A percentile compares a stretch with the other conserved stretches of the same genome.
Evolutionary conservation across 1,140 invertebrate species (phyloP).

Genomic region (Drosophila seguyi): DNA sequence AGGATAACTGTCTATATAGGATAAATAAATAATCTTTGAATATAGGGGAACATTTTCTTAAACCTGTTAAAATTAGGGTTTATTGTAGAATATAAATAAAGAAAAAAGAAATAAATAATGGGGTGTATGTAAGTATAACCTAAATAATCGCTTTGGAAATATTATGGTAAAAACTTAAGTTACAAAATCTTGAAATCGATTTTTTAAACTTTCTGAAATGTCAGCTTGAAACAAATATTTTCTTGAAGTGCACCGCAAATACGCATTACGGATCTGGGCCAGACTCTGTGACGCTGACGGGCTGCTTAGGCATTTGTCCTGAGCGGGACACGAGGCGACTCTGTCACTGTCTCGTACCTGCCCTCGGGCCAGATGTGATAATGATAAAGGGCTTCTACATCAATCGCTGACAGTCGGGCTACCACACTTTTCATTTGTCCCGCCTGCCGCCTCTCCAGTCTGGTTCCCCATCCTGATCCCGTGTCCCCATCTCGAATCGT

Average conservation of each 20-base stretch:
- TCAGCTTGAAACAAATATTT: neutral
- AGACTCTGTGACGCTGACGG: constrained; percentile 76
- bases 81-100: too few relatives aligned
- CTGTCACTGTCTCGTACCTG: constrained; percentile 63
- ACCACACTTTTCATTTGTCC: constrained; percentile 80
- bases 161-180: too few relatives aligned
- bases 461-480: constrained; percentile 10
- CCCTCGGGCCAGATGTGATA: constrained; percentile 80
- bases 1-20: too few relatives aligned
- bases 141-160: too few relatives aligned
- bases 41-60: too few relatives aligned
- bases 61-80: too few relatives aligned
- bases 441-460: constrained; percentile 17
- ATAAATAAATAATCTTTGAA: too few relatives aligned
- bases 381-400: constrained; percentile 84
- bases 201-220: neutral
- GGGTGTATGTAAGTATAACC: too few relatives aligned
- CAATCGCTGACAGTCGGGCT: constrained; percentile 84
- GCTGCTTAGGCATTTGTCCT: constrained; percentile 82
- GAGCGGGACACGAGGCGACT: constrained; percentile 58
- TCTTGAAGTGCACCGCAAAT: constrained; percentile 20
- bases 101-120: too few relatives aligned
- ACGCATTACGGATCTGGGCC: constrained; percentile 49
- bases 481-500: constrained; percentile 7
- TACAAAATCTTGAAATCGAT: neutral